Conservation (phyloP, 2,797 vertebrate species). For the Enteromius anoplus region DNA sequence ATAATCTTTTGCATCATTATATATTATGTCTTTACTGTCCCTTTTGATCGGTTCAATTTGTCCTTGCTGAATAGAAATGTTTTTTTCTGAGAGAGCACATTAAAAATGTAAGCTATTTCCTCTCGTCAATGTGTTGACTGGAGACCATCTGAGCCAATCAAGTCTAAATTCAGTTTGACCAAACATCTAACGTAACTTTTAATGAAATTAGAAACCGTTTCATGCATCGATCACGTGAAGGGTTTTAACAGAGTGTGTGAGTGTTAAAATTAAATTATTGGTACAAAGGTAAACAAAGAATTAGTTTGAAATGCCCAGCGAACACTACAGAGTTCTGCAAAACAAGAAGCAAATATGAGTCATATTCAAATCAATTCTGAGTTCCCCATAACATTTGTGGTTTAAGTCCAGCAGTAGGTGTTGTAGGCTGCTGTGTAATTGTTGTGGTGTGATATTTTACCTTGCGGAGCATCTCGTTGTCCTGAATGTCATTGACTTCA, state of each 20-base stretch:
- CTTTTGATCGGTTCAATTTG: background rate
- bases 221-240: background rate
- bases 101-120: background rate
- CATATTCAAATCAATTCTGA: background rate
- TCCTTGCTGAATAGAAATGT: background rate
- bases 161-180: background rate
- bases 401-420: background rate
- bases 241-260: background rate
- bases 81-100: background rate
- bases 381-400: constrained; percentile 6
- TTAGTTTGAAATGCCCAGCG: background rate
- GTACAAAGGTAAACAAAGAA: background rate
- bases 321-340: background rate
- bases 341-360: constrained; percentile 7
- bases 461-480: constrained; percentile 98
- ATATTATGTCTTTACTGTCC: background rate
- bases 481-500: constrained; percentile 85
- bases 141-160: background rate
- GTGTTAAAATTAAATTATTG: background rate
- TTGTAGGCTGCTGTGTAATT: background rate
- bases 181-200: background rate
- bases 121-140: background rate
- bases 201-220: background rate
- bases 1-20: background rate
- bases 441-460: constrained; percentile 69